Evolutionary conservation across 2,797 vertebrate genomes (phyloP).

Genomic region (Thalassophryne amazonica): DNA sequence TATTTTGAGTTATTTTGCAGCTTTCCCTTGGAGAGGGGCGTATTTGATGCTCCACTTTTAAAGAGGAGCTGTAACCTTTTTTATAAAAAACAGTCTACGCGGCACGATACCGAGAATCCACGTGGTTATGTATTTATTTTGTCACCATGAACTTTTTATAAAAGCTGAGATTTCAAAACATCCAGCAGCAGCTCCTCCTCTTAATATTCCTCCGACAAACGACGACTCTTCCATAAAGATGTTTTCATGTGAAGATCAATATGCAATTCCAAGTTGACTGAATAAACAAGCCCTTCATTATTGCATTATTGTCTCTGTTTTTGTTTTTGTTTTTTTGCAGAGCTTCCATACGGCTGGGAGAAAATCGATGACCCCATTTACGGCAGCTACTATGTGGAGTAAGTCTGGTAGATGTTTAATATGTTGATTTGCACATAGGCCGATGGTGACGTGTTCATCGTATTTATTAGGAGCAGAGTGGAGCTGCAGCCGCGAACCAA

Average conservation of each 20-base stretch:
- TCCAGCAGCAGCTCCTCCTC: background rate
- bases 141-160: slow-evolving; percentile 7
- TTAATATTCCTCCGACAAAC: too few relatives aligned
- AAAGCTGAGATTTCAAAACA: slow-evolving; percentile 7
- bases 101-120: slow-evolving; percentile 16
- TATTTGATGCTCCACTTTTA: slow-evolving; percentile 21
- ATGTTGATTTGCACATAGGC: slow-evolving; percentile 41
- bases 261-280: slow-evolving; percentile 3
- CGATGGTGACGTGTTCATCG: slow-evolving; percentile 54
- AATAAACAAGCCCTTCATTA: slow-evolving; percentile 66
- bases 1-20: slow-evolving; percentile 33
- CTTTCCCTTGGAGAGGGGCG: slow-evolving; percentile 4
- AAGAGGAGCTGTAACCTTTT: slow-evolving; percentile 28
- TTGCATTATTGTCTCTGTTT: slow-evolving; percentile 56
- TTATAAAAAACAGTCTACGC: slow-evolving; percentile 40
- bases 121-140: slow-evolving; percentile 1
- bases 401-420: slow-evolving; percentile 84
- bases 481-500: slow-evolving; percentile 25
- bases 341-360: slow-evolving; percentile 99
- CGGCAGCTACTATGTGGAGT: slow-evolving; percentile 99
- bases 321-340: slow-evolving; percentile 69
- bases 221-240: slow-evolving; percentile 1
- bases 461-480: slow-evolving; percentile 35
- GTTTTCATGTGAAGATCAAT: slow-evolving; percentile 30
- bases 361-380: slow-evolving; percentile 99